These are phyloP conservation scores for Mimas tiliae DNA, from an alignment of 2,888 invertebrate species.

Conservation along the genomic window DNA sequence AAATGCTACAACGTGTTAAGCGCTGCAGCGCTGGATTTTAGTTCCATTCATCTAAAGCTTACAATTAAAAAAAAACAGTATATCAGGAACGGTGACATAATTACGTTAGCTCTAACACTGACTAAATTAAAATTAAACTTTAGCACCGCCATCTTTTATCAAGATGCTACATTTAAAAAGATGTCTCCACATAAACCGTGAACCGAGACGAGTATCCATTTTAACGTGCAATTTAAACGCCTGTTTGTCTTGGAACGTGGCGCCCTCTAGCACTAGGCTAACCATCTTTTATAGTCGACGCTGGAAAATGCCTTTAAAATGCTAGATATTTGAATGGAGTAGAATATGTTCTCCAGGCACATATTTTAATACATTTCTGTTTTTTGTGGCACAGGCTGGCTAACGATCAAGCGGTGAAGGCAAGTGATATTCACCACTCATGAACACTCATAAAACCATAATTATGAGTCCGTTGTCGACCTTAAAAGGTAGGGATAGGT, in stretches of 20 bases:
- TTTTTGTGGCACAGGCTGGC: too few relatives aligned
- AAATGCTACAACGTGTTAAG: too few relatives aligned
- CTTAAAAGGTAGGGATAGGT: too few relatives aligned
- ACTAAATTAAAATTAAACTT: background rate
- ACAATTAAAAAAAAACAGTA: too few relatives aligned
- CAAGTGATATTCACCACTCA: too few relatives aligned
- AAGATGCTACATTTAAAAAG: background rate
- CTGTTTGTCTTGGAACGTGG: conserved; percentile 13
- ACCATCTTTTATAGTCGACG: background rate
- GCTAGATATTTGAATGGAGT: background rate
- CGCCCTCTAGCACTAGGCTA: background rate
- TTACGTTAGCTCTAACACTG: background rate
- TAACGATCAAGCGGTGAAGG: too few relatives aligned
- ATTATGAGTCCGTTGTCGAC: too few relatives aligned
- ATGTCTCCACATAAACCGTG: background rate
- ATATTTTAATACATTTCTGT: background rate
- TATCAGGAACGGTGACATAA: background rate
- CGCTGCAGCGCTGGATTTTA: too few relatives aligned
- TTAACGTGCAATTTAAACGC: conserved; percentile 16
- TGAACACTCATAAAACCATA: too few relatives aligned
- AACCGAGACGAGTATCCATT: background rate
- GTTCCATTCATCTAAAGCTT: too few relatives aligned
- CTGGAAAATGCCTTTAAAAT: background rate
- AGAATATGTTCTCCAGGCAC: background rate
- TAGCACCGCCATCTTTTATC: background rate